These are phyloP conservation scores for Crossaster papposus DNA, from an alignment of 53 echinoderm and acorn worm species.

Conservation along the genomic window DNA sequence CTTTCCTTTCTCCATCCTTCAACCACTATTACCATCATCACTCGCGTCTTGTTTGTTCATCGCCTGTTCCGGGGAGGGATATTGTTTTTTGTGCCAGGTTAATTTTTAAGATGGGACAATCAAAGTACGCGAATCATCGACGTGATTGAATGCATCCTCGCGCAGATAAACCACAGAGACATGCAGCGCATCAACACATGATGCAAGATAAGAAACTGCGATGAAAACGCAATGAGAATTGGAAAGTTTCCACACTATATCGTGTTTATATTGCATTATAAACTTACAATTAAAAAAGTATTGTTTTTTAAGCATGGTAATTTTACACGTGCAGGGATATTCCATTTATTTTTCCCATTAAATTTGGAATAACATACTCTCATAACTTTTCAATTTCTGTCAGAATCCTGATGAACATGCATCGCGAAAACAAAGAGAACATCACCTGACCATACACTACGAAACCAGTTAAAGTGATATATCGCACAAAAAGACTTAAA, in stretches of 20 bases:
- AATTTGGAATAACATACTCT: too few species aligned
- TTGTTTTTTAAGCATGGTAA: too few species aligned
- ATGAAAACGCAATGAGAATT: background rate
- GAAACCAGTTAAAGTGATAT: background rate
- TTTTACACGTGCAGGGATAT: too few species aligned
- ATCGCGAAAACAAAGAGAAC: too few species aligned
- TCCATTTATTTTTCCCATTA: too few species aligned
- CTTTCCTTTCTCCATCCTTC: background rate
- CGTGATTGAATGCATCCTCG: background rate
- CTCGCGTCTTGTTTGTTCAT: slow-evolving; percentile 9
- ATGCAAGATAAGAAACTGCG: background rate
- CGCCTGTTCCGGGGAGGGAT: background rate
- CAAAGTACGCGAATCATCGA: slow-evolving; percentile 19
- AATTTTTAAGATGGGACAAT: slow-evolving; percentile 5
- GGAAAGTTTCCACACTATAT: too few species aligned
- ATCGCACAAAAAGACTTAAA: background rate
- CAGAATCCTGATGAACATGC: too few species aligned
- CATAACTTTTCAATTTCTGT: too few species aligned
- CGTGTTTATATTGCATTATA: too few species aligned
- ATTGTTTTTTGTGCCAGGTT: slow-evolving; percentile 1
- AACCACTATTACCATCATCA: background rate
- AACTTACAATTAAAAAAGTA: too few species aligned
- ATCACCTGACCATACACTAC: background rate
- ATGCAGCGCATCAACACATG: background rate
- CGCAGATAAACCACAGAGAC: background rate